Evolutionary conservation across 2,113 vertebrate species (phyloP).

Genomic region (Jacana jacana): DNA sequence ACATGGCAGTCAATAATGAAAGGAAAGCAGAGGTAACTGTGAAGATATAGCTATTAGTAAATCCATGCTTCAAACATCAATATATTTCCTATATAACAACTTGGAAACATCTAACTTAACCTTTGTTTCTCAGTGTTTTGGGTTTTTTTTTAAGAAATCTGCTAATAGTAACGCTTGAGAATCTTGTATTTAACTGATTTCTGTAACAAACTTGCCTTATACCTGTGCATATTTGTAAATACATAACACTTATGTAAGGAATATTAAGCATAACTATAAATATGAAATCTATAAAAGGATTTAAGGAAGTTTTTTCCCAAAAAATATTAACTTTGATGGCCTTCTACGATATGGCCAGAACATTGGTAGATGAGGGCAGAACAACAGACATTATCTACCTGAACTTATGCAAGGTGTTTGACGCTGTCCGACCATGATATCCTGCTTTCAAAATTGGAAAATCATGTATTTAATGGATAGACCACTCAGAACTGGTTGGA

Average conservation of each 20-base stretch:
- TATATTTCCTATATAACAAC: neutral
- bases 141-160: neutral
- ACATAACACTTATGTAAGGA: neutral
- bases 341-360: no score
- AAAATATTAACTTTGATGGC: neutral
- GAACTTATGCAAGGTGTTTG: no score
- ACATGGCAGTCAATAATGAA: rapidly evolving
- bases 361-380: no score
- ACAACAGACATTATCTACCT: no score
- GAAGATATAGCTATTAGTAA: neutral
- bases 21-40: neutral
- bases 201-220: neutral
- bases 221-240: neutral
- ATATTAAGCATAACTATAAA: neutral
- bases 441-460: no score
- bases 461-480: no score
- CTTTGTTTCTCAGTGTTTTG: neutral
- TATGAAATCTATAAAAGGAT: neutral
- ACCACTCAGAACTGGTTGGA: no score
- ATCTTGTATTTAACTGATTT: neutral
- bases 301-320: neutral
- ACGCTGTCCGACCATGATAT: no score
- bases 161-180: neutral
- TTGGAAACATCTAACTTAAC: neutral
- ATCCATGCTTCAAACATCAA: neutral